Evolutionary conservation across 2,888 invertebrate species (phyloP).

Genomic region (Sclerodermus sp.): DNA sequence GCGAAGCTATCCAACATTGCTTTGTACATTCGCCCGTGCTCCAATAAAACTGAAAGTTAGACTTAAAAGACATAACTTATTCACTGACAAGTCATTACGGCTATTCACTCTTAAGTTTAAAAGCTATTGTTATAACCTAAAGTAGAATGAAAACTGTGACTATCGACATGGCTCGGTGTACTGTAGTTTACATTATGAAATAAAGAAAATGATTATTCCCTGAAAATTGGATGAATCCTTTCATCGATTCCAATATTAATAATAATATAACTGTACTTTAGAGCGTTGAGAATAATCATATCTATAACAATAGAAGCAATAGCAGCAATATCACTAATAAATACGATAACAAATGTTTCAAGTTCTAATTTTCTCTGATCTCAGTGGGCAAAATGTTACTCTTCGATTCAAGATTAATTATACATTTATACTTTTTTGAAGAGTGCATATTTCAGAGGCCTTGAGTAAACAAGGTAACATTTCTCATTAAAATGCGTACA

Average conservation of each 20-base stretch:
- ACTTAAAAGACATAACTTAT: conserved; percentile 6
- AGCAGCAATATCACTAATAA: neutral
- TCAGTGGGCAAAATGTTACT: neutral
- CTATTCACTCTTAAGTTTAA: conserved; percentile 13
- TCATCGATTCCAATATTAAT: neutral
- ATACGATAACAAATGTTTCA: neutral
- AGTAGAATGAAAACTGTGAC: conserved; percentile 7
- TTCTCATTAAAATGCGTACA: conserved; percentile 3
- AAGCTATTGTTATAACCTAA: conserved; percentile 25
- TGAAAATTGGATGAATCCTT: too few relatives aligned
- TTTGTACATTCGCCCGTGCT: conserved; percentile 59
- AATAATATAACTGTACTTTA: neutral
- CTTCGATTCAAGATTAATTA: too few relatives aligned
- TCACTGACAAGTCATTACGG: conserved; percentile 29
- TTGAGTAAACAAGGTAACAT: neutral
- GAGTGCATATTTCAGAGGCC: too few relatives aligned
- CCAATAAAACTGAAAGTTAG: conserved; percentile 45
- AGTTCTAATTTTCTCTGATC: neutral
- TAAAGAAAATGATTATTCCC: too few relatives aligned
- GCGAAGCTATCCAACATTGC: conserved; percentile 55
- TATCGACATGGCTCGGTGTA: neutral
- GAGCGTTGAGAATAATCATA: conserved; percentile 2
- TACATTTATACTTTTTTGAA: too few relatives aligned
- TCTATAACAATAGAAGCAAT: neutral
- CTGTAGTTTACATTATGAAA: too few relatives aligned